A percentile compares a stretch with the other conserved stretches of the same genome.
These are phyloP conservation scores for Cyclargus thomasi DNA, from an alignment of 1,140 invertebrate genomes.

Conservation along the genomic window DNA sequence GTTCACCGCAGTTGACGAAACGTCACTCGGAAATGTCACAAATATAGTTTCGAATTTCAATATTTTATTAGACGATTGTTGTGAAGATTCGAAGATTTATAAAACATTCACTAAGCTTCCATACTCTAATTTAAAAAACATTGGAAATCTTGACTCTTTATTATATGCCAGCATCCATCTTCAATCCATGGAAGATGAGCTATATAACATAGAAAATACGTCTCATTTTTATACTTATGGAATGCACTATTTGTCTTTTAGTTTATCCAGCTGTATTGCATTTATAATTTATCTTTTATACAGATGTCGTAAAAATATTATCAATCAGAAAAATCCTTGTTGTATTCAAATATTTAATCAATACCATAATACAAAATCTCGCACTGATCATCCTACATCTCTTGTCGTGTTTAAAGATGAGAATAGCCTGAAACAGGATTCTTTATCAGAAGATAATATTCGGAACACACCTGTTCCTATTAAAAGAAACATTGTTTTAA, in stretches of 20 bases:
- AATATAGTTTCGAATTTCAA: slow-evolving; percentile 15
- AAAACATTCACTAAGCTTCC: slow-evolving; percentile 13
- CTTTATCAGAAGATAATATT: background rate
- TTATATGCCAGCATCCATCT: slow-evolving; percentile 16
- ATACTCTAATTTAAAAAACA: slow-evolving; percentile 18
- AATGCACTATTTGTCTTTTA: background rate
- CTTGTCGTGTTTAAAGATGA: slow-evolving; percentile 13
- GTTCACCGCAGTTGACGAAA: slow-evolving; percentile 11
- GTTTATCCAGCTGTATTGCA: background rate
- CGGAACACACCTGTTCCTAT: background rate
- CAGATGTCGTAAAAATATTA: slow-evolving; percentile 16
- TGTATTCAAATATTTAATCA: slow-evolving; percentile 18
- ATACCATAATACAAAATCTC: slow-evolving; percentile 11
- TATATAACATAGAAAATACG: slow-evolving; percentile 12
- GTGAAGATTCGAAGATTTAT: slow-evolving; percentile 15
- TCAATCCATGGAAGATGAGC: slow-evolving; percentile 10
- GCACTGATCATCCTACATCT: slow-evolving; percentile 8
- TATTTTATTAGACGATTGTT: slow-evolving; percentile 14
- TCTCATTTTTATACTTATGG: slow-evolving; percentile 17
- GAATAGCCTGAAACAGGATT: slow-evolving; percentile 1
- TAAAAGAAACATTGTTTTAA: slow-evolving; percentile 6
- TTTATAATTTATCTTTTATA: slow-evolving; percentile 15
- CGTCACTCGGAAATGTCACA: slow-evolving; percentile 2
- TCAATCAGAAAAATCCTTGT: background rate
- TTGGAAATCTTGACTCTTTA: slow-evolving; percentile 15